Conservation (phyloP, 2,113 vertebrate species). For the Paradoxurus hermaphroditus region DNA sequence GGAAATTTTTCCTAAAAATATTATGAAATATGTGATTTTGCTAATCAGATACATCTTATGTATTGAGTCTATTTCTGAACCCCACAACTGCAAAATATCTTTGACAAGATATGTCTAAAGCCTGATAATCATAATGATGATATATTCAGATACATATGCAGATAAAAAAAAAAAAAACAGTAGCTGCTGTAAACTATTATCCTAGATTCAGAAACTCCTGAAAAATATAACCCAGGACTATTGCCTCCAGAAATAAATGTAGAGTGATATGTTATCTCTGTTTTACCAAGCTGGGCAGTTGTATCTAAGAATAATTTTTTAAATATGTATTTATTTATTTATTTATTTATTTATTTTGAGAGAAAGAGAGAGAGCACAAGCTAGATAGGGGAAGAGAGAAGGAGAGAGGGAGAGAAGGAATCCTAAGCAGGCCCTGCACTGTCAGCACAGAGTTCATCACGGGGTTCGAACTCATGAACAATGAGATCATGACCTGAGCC, state of each 20-base stretch:
- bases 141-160: not conserved
- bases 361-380: too few species aligned
- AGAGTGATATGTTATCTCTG: not conserved
- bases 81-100: not conserved
- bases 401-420: too few species aligned
- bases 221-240: not conserved
- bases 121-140: not conserved
- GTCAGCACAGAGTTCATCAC: too few species aligned
- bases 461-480: too few species aligned
- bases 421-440: too few species aligned
- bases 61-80: not conserved
- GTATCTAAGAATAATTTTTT: not conserved
- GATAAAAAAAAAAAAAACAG: constrained; percentile 15
- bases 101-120: not conserved
- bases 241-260: not conserved
- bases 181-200: not conserved
- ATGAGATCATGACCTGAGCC: too few species aligned
- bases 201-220: not conserved
- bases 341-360: too few species aligned
- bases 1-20: not conserved
- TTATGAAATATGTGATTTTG: not conserved
- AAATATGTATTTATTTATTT: too few species aligned
- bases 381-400: too few species aligned
- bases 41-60: not conserved
- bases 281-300: not conserved